Evolutionary conservation across 2,113 vertebrate genomes (phyloP), one percentile per base, ranked within the genome.

Genomic region (Ophthalmolycus amberensis): DNA sequence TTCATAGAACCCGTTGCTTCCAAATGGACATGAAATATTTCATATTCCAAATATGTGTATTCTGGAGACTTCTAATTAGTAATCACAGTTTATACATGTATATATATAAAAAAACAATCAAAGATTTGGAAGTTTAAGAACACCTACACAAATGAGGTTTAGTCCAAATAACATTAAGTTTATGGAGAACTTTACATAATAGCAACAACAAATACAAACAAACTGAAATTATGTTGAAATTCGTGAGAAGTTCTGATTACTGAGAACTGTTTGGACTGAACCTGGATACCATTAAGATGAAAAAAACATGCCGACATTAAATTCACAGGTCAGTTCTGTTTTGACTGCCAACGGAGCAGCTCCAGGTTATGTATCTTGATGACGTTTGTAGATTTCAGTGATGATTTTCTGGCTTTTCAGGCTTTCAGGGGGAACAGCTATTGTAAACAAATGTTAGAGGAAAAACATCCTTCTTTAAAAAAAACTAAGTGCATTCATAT

Each of bases 321-420:
- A 38, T 32, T 29, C 9, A 52, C 54, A 83, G 75, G 75, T 32
- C 48, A 75, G 29, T 25, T 18, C 44, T 42, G 42, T 22, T 44
- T 38, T 27, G 34, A 29, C 65, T 66, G 32, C 52, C 38, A 27
- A 20, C 0, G 5, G 71, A 76, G 58, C 50, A 80, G 74, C 34
- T 52, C 25, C 63, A 27, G 42, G 38, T 48, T 15, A 25, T 42
- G n/a, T 71, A 2, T 60, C 18, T 62, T 60, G 10, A 38, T 32
- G 38, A 38, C 11, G 11, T 4, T 22, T 56, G 40, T 1, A 50
- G 46, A 56, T 38, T n/a, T 63, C 10, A 11, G 3, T 48, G 29
- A 58, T 52, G n/a, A 65, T 40, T 15, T 76, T 48, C 66, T 37
- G 54, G 48, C 16, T 65, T 54, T 50, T 22, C 68, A 6, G 10